Base-by-base conservation (phyloP, 2,888 invertebrate species). In the Tortrix viridana region DNA sequence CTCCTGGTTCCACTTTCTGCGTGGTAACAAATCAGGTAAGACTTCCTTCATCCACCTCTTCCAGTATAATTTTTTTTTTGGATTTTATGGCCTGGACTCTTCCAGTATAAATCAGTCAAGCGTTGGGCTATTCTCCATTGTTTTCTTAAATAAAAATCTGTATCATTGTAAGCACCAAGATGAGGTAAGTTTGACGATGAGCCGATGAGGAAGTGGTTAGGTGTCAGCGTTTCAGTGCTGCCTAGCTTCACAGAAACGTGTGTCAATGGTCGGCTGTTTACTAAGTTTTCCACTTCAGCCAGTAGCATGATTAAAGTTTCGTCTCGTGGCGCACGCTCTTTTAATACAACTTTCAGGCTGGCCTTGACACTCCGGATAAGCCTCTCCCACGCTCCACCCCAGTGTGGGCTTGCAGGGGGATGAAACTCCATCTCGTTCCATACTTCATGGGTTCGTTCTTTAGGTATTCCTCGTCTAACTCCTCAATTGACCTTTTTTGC, bases 21-120 rank as follows among this genome's bases (percentile, higher is more conserved):
- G 47, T 19, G 56, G 56, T 37, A 56, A n/a, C 47, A 56, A 23
- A 19, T 47, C 46, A 4, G 56, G 56, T n/a, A 56, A 37, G 1
- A 56, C 20, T 38, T 56, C 56, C 16, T 49, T 49, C 3, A 54
- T 44, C 54, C 54, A 54, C 14, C 54, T 14, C 5, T 43, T 43
- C 43, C 43, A 18, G 43, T 43, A 43, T 7, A 16, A 16, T n/a
- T n/a, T n/a, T n/a, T n/a, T n/a, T n/a, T n/a, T n/a, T n/a, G n/a
- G n/a, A n/a, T n/a, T n/a, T n/a, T n/a, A n/a, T n/a, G n/a, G n/a
- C n/a, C n/a, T n/a, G n/a, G n/a, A n/a, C 54, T 14, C 5, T 43
- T 43, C 43, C 43, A 18, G 43, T 43, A 43, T 7, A 16, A 16
- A 7, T 43, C 43, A 7, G 43, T 16, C 4, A 43, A 16, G 3